Evolutionary conservation across 2,888 invertebrate species (phyloP).

Genomic region (Drosophila hamatofila): DNA sequence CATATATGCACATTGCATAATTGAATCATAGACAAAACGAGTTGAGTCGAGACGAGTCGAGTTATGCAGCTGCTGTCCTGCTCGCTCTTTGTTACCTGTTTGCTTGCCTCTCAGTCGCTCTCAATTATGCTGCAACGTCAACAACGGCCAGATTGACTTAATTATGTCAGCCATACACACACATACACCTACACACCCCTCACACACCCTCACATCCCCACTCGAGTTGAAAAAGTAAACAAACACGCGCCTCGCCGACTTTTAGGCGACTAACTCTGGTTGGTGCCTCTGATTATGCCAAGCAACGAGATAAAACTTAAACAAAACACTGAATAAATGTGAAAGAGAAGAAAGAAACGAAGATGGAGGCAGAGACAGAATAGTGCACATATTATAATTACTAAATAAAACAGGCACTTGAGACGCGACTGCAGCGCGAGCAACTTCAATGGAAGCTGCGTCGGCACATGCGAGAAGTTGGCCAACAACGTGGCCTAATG

Average conservation of each 20-base stretch:
- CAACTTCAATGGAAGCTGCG: conserved; percentile 8
- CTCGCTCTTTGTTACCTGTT: conserved; percentile 41
- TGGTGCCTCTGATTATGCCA: conserved; percentile 53
- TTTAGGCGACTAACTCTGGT: conserved; percentile 34
- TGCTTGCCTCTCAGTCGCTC: conserved; percentile 49
- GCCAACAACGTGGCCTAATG: conserved; percentile 11
- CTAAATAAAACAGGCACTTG: conserved; percentile 74
- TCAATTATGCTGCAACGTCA: conserved; percentile 77
- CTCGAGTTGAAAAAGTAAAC: conserved; percentile 59
- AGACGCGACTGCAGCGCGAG: conserved; percentile 49
- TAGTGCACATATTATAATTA: conserved; percentile 71
- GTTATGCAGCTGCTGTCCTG: conserved; percentile 11
- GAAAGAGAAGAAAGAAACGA: conserved; percentile 13
- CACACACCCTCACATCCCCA: conserved; percentile 13
- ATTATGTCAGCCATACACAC: conserved; percentile 66
- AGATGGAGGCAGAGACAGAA: conserved; percentile 4
- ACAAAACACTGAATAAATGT: conserved; percentile 16
- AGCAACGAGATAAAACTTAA: conserved; percentile 29
- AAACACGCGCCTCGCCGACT: conserved; percentile 69
- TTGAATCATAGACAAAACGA: conserved; percentile 67
- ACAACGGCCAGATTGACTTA: conserved; percentile 73
- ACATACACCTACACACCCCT: conserved; percentile 12
- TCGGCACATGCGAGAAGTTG: conserved; percentile 9
- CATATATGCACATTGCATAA: conserved; percentile 65
- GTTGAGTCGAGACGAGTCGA: conserved; percentile 8